phyloP scores from a whole-genome alignment of 2,113 vertebrate species.

The Halcyon senegalensis region DNA sequence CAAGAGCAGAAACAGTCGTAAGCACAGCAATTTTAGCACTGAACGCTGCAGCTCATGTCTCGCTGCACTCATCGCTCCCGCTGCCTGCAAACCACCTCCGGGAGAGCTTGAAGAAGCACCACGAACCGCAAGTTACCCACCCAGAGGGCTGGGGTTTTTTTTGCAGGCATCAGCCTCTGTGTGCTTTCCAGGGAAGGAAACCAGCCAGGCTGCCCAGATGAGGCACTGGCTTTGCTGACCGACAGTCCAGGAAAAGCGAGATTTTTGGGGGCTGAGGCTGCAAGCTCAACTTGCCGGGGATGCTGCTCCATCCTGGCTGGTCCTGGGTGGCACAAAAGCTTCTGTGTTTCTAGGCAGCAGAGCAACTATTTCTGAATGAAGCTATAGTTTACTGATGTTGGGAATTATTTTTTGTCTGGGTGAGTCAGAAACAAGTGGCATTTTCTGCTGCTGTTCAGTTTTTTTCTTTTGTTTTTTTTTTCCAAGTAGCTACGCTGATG shows the following conservation, averaged over 20 bases:
- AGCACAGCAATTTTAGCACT: neutral
- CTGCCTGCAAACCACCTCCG: neutral
- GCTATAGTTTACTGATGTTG: neutral
- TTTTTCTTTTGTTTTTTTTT: neutral
- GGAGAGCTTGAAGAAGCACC: neutral
- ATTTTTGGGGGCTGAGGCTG: accelerated
- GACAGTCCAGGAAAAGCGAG: neutral
- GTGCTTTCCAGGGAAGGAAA: neutral
- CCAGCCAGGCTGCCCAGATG: neutral
- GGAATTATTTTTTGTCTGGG: neutral
- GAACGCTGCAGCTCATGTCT: neutral
- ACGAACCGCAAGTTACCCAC: neutral
- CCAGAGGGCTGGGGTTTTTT: neutral
- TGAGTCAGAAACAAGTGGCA: neutral
- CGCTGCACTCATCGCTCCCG: accelerated
- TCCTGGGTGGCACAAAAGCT: neutral
- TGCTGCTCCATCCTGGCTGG: neutral
- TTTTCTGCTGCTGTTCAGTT: neutral
- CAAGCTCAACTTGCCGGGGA: neutral
- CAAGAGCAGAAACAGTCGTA: neutral
- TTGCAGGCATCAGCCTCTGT: neutral
- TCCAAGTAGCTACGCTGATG: neutral
- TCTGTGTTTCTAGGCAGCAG: neutral
- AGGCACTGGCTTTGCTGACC: neutral
- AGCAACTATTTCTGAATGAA: neutral